Conservation (phyloP, 2,888 invertebrate species). For the Epinotia brunnichana region DNA sequence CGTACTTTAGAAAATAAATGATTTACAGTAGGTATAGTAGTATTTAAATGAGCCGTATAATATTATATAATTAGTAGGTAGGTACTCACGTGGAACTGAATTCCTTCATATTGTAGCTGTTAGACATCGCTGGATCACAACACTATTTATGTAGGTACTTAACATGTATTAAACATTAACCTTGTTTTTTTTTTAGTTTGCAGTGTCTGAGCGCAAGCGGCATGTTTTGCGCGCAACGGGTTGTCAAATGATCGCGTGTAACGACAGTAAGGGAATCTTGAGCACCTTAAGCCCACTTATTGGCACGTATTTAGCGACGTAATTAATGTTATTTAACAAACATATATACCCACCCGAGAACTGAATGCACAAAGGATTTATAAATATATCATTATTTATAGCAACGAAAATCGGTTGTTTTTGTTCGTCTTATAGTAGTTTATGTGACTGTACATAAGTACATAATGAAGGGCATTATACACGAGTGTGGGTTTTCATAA, state of each 20-base stretch:
- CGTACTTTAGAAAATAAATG: too few relatives aligned
- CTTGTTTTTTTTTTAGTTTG: slow-evolving; percentile 56
- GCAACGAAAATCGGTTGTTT: too few relatives aligned
- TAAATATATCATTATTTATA: too few relatives aligned
- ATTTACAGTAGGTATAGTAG: too few relatives aligned
- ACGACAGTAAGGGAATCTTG: slow-evolving; percentile 47
- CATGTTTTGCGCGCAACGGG: slow-evolving; percentile 61
- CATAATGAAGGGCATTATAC: too few relatives aligned
- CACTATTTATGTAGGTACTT: slow-evolving; percentile 41
- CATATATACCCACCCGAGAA: not conserved
- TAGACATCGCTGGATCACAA: slow-evolving; percentile 63
- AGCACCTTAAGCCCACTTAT: slow-evolving; percentile 21
- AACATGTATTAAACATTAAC: slow-evolving; percentile 43
- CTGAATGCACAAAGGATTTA: not conserved
- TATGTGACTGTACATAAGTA: too few relatives aligned
- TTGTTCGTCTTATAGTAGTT: too few relatives aligned
- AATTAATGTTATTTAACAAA: not conserved
- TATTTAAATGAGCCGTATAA: not conserved
- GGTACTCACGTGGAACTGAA: slow-evolving; percentile 79
- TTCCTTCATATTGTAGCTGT: slow-evolving; percentile 78
- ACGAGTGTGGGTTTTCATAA: too few relatives aligned
- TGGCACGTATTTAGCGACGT: slow-evolving; percentile 30
- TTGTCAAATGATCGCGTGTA: slow-evolving; percentile 59
- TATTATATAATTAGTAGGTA: slow-evolving; percentile 48
- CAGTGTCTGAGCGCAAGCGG: slow-evolving; percentile 57